Evolutionary conservation across 2,113 vertebrate species (phyloP).

Genomic region (Mugil cephalus): DNA sequence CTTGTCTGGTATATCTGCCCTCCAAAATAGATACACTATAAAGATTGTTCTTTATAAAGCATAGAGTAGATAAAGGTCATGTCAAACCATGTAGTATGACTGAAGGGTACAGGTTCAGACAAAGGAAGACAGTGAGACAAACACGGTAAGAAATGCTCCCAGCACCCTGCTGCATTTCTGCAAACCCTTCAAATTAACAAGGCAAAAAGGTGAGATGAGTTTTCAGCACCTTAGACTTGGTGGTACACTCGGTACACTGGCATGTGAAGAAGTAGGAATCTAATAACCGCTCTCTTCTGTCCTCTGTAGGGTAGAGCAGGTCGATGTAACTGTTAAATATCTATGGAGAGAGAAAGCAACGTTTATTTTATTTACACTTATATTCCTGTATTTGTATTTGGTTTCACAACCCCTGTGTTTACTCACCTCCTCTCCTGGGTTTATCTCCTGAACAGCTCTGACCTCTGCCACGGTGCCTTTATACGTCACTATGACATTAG

Average conservation of each 20-base stretch:
- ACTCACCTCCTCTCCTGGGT: constrained; percentile 93
- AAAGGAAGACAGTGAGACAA: not conserved
- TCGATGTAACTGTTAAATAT: constrained; percentile 98
- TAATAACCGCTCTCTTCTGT: constrained; percentile 91
- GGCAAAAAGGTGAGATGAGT: not conserved
- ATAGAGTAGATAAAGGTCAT: not conserved
- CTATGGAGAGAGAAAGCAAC: constrained; percentile 69
- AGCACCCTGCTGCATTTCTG: too few relatives aligned
- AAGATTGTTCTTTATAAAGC: not conserved
- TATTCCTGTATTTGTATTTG: not conserved
- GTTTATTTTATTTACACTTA: not conserved
- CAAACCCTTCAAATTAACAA: not conserved
- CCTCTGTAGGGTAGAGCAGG: constrained; percentile 96
- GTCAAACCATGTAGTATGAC: not conserved
- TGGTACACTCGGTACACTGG: constrained; percentile 91
- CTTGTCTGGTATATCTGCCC: not conserved
- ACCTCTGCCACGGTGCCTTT: constrained; percentile 95
- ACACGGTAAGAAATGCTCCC: too few relatives aligned
- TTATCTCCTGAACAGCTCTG: constrained; percentile 92
- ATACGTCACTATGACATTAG: constrained; percentile 98
- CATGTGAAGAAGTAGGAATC: constrained; percentile 96
- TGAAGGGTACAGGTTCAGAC: not conserved
- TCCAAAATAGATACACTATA: not conserved
- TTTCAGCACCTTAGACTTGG: constrained; percentile 88
- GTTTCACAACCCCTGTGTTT: not conserved